Conservation (phyloP, 23 tunicate genomes). For the Oikopleura dioica region DNA sequence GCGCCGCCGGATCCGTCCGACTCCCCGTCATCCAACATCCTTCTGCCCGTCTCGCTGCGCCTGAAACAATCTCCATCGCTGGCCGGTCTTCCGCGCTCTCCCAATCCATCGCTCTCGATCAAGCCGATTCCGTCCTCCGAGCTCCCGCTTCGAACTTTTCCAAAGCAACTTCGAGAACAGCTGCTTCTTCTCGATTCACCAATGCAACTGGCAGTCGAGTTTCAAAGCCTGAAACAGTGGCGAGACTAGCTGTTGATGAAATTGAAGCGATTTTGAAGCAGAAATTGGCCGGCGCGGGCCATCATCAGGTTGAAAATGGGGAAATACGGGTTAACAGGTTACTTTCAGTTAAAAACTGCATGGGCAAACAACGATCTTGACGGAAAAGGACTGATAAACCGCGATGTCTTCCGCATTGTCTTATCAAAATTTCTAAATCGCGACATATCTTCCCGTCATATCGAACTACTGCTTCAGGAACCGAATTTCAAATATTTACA, state of each 20-base stretch:
- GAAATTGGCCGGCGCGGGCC: not conserved
- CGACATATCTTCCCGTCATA: not conserved
- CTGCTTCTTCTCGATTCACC: not conserved
- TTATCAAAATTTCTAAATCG: not conserved
- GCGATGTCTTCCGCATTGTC: not conserved
- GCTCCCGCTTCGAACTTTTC: not conserved
- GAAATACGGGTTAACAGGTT: too few relatives aligned
- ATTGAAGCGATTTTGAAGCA: not conserved
- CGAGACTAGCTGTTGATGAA: not conserved
- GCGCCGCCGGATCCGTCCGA: too few relatives aligned
- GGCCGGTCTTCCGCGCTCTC: not conserved
- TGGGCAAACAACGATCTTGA: not conserved
- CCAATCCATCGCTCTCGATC: not conserved
- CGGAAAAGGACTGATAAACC: not conserved
- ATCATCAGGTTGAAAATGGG: not conserved
- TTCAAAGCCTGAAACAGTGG: not conserved
- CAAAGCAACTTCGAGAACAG: not conserved
- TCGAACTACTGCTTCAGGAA: not conserved
- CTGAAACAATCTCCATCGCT: slow-evolving; percentile 2
- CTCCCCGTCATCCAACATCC: not conserved
- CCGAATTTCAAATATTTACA: not conserved
- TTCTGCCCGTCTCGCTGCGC: not conserved
- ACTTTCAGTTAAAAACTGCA: not conserved
- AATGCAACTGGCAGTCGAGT: not conserved
- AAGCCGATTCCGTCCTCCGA: not conserved